A percentile compares a stretch with the other conserved stretches of the same genome.
phyloP scores from a whole-genome alignment of 2,888 invertebrate species.

The Athalia rosae region DNA sequence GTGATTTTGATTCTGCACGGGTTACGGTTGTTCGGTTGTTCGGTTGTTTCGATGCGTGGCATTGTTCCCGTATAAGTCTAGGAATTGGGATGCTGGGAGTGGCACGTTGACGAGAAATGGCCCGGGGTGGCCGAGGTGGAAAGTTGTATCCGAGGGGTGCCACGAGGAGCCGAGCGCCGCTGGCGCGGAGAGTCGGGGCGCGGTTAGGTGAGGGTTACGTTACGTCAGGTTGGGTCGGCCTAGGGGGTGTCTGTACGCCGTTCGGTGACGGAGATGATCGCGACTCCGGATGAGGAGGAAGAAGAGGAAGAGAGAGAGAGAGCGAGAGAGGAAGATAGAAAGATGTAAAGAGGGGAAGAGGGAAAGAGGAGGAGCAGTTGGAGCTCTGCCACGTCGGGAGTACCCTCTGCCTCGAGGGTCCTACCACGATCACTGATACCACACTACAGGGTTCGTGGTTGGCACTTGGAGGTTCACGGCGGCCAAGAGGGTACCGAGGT shows the following conservation, averaged over 20 bases:
- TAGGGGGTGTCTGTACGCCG: too few relatives aligned
- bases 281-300: constrained; percentile 22
- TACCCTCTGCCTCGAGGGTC: constrained; percentile 70
- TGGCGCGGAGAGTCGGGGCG: constrained; percentile 22
- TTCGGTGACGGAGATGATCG: constrained; percentile 44
- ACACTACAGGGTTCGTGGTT: constrained; percentile 65
- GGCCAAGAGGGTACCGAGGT: constrained; percentile 35
- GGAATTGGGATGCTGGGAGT: constrained; percentile 43
- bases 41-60: neutral
- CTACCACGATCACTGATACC: constrained; percentile 73
- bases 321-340: constrained; percentile 43
- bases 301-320: constrained; percentile 8
- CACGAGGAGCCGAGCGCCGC: constrained; percentile 23
- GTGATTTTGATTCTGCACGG: neutral
- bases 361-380: constrained; percentile 66
- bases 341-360: constrained; percentile 51
- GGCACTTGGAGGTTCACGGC: constrained; percentile 50
- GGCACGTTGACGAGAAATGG: constrained; percentile 35
- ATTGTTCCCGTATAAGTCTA: neutral
- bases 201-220: constrained; percentile 34
- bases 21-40: too few relatives aligned
- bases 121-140: constrained; percentile 37
- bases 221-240: constrained; percentile 10
- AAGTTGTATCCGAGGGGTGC: constrained; percentile 43
- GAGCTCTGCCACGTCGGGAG: constrained; percentile 71